Base-by-base conservation (phyloP, 1,140 invertebrate species). In the Drosophila elegans region DNA sequence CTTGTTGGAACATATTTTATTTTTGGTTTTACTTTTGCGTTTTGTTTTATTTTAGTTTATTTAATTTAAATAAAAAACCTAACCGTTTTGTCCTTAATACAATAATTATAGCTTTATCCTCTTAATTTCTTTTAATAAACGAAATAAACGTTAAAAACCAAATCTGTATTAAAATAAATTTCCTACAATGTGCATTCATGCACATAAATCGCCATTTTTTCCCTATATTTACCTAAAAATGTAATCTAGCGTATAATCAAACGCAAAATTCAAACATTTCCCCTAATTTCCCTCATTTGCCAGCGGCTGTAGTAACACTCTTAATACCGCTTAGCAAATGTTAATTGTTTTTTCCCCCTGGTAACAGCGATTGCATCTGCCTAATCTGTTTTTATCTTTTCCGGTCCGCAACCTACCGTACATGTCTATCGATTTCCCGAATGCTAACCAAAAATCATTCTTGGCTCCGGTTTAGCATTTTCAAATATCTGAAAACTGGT, bases 401-500 rank as follows among this genome's bases (percentile, higher is more conserved):
- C 39, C 16, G 6, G 25, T 41, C 4, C 11, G 27, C 41, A 38
- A n/a, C n/a, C 32, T 5, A 11, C 25, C 10, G 11, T 2, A 67
- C 25, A 61, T 44, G 42, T 67, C 41, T 36, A 66, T 68, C 49
- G 64, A 69, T 69, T 71, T 57, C n/a, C 51, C 42, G 46, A 69
- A 34, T 56, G 64, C 49, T 12, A 54, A 45, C 49, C 64, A 71
- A 71, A 71, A 71, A 71, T 71, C 39, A 56, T 71, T 71, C 51
- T 71, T 71, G 42, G 49, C 67, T 54, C 13, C 34, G 32, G 29
- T 64, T 36, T 32, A 42, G 52, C 41, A 64, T 64, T 54, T 57
- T 64, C 62, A 57, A 71, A 71, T 71, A 69, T 41, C 63, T 27
- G 9, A 42, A 71, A 72, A 72, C 68, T 71, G 68, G 68, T 71